Evolutionary conservation across 2,113 vertebrate genomes (phyloP).

Genomic region (Brachypodius melanocephalos): DNA sequence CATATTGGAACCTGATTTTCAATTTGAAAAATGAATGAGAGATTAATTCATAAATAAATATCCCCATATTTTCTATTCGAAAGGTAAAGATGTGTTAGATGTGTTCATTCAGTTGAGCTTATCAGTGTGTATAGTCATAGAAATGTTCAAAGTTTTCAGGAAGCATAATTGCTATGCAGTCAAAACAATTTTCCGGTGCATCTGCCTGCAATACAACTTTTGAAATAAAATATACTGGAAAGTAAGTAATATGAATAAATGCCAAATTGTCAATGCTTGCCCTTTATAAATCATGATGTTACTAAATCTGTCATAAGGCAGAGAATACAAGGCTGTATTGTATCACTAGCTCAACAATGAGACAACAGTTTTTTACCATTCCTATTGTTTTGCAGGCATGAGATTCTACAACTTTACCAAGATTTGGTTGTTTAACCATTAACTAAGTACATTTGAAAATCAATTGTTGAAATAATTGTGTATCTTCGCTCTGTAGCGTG

Average conservation of each 20-base stretch:
- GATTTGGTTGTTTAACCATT: neutral
- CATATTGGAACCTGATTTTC: neutral
- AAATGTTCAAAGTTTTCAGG: slow-evolving; percentile 1
- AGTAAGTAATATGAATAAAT: slow-evolving; percentile 68
- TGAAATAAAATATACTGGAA: slow-evolving; percentile 62
- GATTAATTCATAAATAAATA: neutral
- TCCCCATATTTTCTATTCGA: neutral
- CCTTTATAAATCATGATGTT: slow-evolving; percentile 73
- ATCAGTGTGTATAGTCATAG: neutral
- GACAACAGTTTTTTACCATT: slow-evolving; percentile 23
- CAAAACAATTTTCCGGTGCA: neutral
- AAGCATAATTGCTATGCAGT: neutral
- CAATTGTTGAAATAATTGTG: slow-evolving; percentile 28
- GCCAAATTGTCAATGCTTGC: slow-evolving; percentile 66
- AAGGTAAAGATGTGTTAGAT: neutral
- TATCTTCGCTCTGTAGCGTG: neutral
- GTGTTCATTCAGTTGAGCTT: neutral
- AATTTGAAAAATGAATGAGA: neutral
- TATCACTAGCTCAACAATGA: neutral
- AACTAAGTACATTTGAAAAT: neutral
- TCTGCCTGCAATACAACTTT: slow-evolving; percentile 62
- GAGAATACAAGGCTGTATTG: slow-evolving; percentile 44
- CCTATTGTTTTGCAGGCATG: slow-evolving; percentile 51
- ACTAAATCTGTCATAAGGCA: slow-evolving; percentile 59
- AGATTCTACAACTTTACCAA: neutral